These are phyloP conservation scores for Drosophila repletoides DNA, from an alignment of 1,140 invertebrate species.

Conservation along the genomic window DNA sequence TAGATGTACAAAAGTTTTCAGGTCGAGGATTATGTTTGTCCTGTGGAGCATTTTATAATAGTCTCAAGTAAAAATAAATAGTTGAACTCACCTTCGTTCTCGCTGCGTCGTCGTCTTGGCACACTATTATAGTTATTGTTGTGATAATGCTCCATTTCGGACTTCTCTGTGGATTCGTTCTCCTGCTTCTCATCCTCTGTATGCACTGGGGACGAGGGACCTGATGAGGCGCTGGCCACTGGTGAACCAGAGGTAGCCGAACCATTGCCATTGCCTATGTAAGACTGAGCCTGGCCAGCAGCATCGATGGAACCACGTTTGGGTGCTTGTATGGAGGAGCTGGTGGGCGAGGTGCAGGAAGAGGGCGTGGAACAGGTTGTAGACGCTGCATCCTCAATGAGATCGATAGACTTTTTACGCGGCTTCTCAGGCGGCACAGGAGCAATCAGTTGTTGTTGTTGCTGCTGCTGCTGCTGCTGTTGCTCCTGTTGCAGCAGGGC, in stretches of 20 bases:
- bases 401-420: slow-evolving; percentile 77
- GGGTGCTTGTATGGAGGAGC: slow-evolving; percentile 46
- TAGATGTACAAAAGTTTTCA: too few species aligned
- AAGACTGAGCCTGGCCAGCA: slow-evolving; percentile 49
- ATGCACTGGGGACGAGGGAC: slow-evolving; percentile 83
- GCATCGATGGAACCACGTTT: slow-evolving; percentile 46
- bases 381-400: slow-evolving; percentile 63
- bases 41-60: too few species aligned
- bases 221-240: slow-evolving; percentile 82
- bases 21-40: too few species aligned
- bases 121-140: slow-evolving; percentile 60
- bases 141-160: slow-evolving; percentile 58
- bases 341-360: slow-evolving; percentile 59
- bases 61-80: too few species aligned
- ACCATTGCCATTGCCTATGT: slow-evolving; percentile 32
- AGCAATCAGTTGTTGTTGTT: slow-evolving; percentile 46
- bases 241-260: slow-evolving; percentile 72
- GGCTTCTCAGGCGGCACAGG: slow-evolving; percentile 75
- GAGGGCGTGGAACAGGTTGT: slow-evolving; percentile 53
- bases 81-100: slow-evolving; percentile 81
- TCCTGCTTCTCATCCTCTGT: slow-evolving; percentile 84
- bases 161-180: slow-evolving; percentile 84
- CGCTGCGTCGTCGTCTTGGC: slow-evolving; percentile 64
- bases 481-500: slow-evolving; percentile 55
- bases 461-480: slow-evolving; percentile 48